A percentile compares a stretch with the other conserved stretches of the same genome.
phyloP scores from a whole-genome alignment of 2,797 vertebrate species.

The Chaunax sp. region DNA sequence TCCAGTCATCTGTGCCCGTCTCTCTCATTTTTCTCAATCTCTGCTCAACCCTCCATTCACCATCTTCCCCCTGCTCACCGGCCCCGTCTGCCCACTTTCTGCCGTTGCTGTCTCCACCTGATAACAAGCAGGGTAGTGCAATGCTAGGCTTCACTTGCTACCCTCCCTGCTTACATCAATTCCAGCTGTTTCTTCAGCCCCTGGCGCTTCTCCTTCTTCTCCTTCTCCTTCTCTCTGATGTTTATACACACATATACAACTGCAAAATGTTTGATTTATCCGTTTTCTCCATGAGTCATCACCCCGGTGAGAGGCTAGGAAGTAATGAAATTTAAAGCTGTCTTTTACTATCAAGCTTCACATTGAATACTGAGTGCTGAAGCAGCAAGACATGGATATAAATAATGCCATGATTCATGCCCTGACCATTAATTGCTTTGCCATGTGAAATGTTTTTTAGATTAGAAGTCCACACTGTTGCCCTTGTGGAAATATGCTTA shows the following conservation, averaged over 20 bases:
- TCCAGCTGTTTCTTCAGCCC: too few relatives aligned
- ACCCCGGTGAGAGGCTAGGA: conserved; percentile 42
- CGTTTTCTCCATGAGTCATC: conserved; percentile 61
- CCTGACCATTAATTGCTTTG: conserved; percentile 37
- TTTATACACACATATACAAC: background rate
- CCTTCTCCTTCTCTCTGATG: too few relatives aligned
- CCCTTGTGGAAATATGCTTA: background rate
- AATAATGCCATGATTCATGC: conserved; percentile 62
- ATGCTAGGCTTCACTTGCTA: conserved; percentile 44
- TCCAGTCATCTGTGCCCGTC: conserved; percentile 40
- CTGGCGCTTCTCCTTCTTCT: too few relatives aligned
- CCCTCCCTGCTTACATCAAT: conserved; percentile 21
- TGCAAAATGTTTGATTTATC: conserved; percentile 40
- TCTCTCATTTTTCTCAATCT: conserved; percentile 51
- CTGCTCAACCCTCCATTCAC: conserved; percentile 45
- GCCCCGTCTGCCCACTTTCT: conserved; percentile 42
- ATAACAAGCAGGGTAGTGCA: conserved; percentile 63
- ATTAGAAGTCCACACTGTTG: conserved; percentile 14
- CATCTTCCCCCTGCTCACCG: conserved; percentile 11
- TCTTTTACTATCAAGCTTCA: conserved; percentile 48
- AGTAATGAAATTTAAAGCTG: conserved; percentile 60
- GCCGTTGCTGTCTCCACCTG: conserved; percentile 50
- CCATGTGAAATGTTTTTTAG: conserved; percentile 43
- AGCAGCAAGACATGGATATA: conserved; percentile 57
- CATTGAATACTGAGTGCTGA: conserved; percentile 59